Evolutionary conservation across 2,888 invertebrate genomes (phyloP).

Genomic region (Nomada ferruginata): DNA sequence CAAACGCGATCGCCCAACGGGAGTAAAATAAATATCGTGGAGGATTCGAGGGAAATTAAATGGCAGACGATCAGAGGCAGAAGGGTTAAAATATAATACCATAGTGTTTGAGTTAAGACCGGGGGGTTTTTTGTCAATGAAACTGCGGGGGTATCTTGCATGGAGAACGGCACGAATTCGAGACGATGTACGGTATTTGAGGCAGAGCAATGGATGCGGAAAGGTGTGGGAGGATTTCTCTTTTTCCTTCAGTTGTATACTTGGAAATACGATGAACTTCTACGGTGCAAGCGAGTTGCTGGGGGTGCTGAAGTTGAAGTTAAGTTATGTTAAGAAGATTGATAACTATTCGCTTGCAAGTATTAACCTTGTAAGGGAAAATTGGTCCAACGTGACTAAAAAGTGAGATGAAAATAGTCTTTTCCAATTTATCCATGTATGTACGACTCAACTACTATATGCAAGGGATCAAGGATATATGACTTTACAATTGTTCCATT

Average conservation of each 20-base stretch:
- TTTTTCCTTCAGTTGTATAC: constrained; percentile 9
- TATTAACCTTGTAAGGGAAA: not conserved
- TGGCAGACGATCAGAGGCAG: not conserved
- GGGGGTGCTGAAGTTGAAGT: not conserved
- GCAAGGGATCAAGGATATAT: too few relatives aligned
- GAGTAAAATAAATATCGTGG: constrained; percentile 1
- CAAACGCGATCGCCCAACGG: constrained; percentile 10
- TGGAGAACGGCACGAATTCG: not conserved
- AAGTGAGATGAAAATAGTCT: too few relatives aligned
- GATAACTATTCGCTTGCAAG: constrained; percentile 9
- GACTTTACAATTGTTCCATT: too few relatives aligned
- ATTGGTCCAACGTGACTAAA: too few relatives aligned
- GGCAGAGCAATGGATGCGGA: constrained; percentile 5
- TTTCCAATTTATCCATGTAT: too few relatives aligned
- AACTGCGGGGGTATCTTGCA: not conserved
- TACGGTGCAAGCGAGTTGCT: constrained; percentile 8
- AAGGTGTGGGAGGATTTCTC: constrained; percentile 16
- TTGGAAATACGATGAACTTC: not conserved
- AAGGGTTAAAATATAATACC: too few relatives aligned
- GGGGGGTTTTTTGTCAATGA: not conserved
- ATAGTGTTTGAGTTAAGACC: too few relatives aligned
- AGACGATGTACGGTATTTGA: not conserved
- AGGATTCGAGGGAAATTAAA: not conserved
- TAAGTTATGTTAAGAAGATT: constrained; percentile 2
- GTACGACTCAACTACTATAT: too few relatives aligned